A percentile compares a stretch with the other conserved stretches of the same genome.
Evolutionary conservation across 2,113 vertebrate genomes (phyloP).

Genomic region (Nycticorax nycticorax): DNA sequence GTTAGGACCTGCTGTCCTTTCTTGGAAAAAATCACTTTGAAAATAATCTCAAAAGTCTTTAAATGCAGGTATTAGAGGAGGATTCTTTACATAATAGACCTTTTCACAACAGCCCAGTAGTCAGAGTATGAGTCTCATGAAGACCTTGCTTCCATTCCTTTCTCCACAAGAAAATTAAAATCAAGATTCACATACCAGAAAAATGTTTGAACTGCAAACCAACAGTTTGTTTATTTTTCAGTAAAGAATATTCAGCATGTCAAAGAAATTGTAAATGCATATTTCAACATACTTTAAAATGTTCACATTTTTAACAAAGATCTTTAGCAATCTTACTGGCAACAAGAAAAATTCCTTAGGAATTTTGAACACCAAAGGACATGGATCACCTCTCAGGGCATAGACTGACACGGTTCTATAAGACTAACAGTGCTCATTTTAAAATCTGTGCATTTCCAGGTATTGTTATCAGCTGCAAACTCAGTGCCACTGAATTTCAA

Average conservation of each 20-base stretch:
- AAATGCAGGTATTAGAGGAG: background rate
- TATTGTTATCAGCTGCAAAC: background rate
- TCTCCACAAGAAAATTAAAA: background rate
- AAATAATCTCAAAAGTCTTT: background rate
- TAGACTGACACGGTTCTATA: background rate
- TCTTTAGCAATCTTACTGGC: background rate
- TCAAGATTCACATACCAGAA: background rate
- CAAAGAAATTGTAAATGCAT: background rate
- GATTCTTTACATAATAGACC: background rate
- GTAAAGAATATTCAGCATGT: background rate
- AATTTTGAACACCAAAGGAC: background rate
- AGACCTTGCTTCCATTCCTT: background rate
- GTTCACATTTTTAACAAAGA: background rate
- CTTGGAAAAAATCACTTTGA: background rate
- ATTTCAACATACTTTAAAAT: background rate
- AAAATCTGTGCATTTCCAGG: background rate
- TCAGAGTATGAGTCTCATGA: background rate
- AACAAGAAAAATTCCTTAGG: background rate
- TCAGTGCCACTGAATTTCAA: background rate
- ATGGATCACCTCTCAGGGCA: background rate
- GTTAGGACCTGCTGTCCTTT: background rate
- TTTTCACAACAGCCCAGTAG: background rate
- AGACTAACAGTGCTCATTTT: background rate
- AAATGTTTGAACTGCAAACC: background rate
- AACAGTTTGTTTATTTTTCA: background rate